Base-by-base conservation (phyloP, 2,113 vertebrate species). In the Potamarius usumacintae region DNA sequence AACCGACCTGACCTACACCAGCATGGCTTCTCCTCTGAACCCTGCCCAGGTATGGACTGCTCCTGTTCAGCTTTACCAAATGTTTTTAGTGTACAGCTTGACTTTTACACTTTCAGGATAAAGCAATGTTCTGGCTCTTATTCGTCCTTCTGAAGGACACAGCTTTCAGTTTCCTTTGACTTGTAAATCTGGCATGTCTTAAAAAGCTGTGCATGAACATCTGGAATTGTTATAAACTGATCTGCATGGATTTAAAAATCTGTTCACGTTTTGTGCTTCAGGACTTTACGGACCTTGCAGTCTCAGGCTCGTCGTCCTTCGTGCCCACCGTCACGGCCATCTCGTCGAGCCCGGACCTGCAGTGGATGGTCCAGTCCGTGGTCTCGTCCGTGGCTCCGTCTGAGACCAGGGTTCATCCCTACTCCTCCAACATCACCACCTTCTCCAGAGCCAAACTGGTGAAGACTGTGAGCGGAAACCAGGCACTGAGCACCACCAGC, bases 361-460 rank as follows among this genome's bases (percentile, higher is more conserved):
- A 97, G 94, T 98, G 97, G 97, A 95, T 98, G 95, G 97, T 98
- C 82, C 97, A 97, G 92, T 96, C 97, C 60, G 92, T 97, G 85
- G 94, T 96, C 62, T 97, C 97, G 14, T 97, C 97, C 0, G 94
- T 97, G 92, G 96, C 97, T 60, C 96, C 97, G 0, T 98, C 97
- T 55, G 95, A 97, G 93, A 95, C 89, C 84, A 94, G 96, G 91
- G 92, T 92, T 72, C 96, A 96, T 78, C 96, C 97, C 0, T 98
- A 97, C 88, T 95, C 93, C 25, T 89, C 96, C 4, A 88, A 94
- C 67, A 57, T 93, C 0, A 88, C 94, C 0, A 88, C 94, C 60
- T 98, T 96, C 92, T 76, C 94, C 65, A 95, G 95, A 87, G 48
- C 93, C 2, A 94, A 93, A 3, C 93, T 96, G 74, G 58, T 94